Base-by-base conservation (phyloP, 2,888 invertebrate species). In the Tribolium freemani region DNA sequence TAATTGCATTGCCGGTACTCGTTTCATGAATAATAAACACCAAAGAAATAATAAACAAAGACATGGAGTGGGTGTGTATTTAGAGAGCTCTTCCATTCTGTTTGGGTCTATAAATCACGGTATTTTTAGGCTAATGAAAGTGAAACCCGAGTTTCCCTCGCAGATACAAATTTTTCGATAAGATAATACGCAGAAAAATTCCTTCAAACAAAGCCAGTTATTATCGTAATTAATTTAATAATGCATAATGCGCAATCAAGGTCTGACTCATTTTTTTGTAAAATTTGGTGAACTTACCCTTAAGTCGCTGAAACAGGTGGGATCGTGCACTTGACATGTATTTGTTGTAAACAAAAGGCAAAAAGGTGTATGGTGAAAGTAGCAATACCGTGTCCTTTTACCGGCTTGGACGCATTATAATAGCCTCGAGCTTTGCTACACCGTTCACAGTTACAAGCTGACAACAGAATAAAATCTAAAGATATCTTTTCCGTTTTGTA, bases 321-420 rank as follows among this genome's bases (percentile, higher is more conserved):
- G 58, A 53, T 31, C 38, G 3, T 53, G 5, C 30, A 60, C 53
- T 54, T 45, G 63, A 69, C 57, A 72, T 72, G 72, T 26, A 26
- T 26, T 26, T 26, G 26, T 26, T 26, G 26, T 72, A 72, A 72
- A 73, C 69, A 73, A 66, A 68, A 64, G 58, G 31, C 56, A 48
- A 48, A 67, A 69, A 73, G 73, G 64, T 69, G 73, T 63, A 51
- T 57, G 73, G 73, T 69, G 73, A 73, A 73, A 73, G 73, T 73
- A 64, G 73, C 63, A 72, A 51, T 68, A 69, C 56, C 38, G 31
- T 72, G 72, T 73, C 73, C 69, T 69, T 73, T 73, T 73, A 73
- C 73, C 73, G 73, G 64, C 66, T 56, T 46, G 56, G 46, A 48
- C 45, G 61, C 57, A 71, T 67, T 53, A 53, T 54, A 71, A 45